Percentiles rank a stretch among this genome's conserved stretches.
These are phyloP conservation scores for Ctenodactylus gundi DNA, from an alignment of 2,113 vertebrate species.

Conservation along the genomic window DNA sequence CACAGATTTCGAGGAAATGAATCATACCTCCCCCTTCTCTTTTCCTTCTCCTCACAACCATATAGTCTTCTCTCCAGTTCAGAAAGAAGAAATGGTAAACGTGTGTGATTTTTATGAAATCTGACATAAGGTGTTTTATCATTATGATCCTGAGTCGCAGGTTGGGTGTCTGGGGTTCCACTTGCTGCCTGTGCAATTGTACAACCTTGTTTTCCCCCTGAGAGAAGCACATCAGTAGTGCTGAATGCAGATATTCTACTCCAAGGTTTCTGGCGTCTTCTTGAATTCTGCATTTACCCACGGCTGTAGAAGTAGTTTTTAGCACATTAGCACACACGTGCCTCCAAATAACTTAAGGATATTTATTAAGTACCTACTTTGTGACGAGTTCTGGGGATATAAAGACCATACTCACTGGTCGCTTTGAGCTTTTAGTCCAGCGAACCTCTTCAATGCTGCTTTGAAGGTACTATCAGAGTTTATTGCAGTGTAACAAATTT, in stretches of 20 bases:
- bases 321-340: background rate
- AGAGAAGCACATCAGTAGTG: background rate
- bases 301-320: background rate
- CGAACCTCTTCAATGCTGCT: background rate
- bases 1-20: slow-evolving; percentile 47
- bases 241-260: background rate
- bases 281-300: background rate
- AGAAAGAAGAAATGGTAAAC: slow-evolving; percentile 14
- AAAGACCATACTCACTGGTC: background rate
- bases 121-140: background rate
- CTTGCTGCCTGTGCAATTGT: background rate
- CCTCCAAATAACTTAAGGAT: background rate
- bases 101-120: background rate
- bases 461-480: background rate
- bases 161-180: background rate
- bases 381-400: background rate
- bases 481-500: background rate
- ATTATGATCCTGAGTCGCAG: background rate
- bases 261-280: background rate
- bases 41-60: background rate
- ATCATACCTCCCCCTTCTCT: background rate
- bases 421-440: background rate
- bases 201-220: background rate
- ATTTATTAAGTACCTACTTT: background rate
- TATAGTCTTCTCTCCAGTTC: background rate